Conservation (phyloP, 2,888 invertebrate species). For the Erynnis tages region DNA sequence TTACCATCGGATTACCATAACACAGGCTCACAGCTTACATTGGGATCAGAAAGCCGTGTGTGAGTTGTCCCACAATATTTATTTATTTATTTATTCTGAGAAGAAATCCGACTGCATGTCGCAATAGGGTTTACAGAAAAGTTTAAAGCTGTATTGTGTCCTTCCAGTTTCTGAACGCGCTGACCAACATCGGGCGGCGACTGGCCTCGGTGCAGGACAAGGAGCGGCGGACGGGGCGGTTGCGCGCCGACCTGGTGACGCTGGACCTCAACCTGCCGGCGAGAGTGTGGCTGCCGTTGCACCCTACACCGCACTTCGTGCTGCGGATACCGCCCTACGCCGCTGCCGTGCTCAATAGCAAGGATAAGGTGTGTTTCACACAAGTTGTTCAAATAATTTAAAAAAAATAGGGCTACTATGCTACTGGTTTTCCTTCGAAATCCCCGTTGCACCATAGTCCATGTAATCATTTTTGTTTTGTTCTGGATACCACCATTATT, state of each 20-base stretch:
- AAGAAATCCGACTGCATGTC: no score
- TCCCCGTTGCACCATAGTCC: no score
- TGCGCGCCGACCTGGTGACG: constrained; percentile 95
- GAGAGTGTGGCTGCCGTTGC: constrained; percentile 97
- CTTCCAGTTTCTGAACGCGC: constrained; percentile 66
- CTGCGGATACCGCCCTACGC: constrained; percentile 98
- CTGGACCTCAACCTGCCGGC: constrained; percentile 98
- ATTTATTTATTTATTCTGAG: no score
- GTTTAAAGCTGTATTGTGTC: not conserved
- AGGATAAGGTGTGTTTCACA: constrained; percentile 93
- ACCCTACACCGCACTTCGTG: constrained; percentile 94
- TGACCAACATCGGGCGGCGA: constrained; percentile 69
- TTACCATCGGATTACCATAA: no score
- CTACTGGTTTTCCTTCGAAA: no score
- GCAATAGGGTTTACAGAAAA: not conserved
- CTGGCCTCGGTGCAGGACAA: constrained; percentile 70
- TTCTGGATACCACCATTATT: no score
- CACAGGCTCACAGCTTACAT: no score
- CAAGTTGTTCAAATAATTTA: no score
- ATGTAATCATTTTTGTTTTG: no score
- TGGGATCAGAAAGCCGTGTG: no score
- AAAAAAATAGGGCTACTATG: no score
- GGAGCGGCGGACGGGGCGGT: constrained; percentile 94
- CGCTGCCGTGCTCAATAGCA: constrained; percentile 98
- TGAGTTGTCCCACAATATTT: no score